Conservation (phyloP, 2,797 vertebrate species). For the Microcaecilia unicolor region DNA sequence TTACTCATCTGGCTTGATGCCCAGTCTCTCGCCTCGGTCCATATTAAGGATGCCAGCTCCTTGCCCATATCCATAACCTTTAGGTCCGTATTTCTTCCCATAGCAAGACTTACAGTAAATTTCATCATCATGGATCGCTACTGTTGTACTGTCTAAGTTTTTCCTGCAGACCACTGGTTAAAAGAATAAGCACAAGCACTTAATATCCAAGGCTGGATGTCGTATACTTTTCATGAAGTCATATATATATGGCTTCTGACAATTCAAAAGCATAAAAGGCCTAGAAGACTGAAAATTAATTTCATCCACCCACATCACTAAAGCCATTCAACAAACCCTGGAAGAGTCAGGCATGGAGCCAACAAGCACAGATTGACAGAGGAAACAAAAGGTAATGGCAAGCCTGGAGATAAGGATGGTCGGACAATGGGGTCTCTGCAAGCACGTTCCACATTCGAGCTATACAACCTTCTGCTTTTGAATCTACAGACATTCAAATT, state of each 20-base stretch:
- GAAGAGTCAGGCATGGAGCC: too few species aligned
- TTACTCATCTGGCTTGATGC: conserved; percentile 86
- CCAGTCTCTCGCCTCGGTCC: conserved; percentile 87
- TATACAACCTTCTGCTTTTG: too few species aligned
- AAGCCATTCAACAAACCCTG: too few species aligned
- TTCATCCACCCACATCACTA: too few species aligned
- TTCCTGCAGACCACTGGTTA: conserved; percentile 84
- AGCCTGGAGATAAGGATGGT: too few species aligned
- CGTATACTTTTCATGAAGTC: background rate
- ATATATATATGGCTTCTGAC: background rate
- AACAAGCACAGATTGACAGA: too few species aligned
- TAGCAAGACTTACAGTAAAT: conserved; percentile 96
- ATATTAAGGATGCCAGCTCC: conserved; percentile 88
- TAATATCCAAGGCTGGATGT: conserved; percentile 5
- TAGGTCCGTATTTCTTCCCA: conserved; percentile 90
- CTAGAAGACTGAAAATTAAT: too few species aligned
- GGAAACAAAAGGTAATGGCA: too few species aligned
- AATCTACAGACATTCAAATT: too few species aligned
- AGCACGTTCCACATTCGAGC: too few species aligned
- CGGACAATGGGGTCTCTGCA: too few species aligned
- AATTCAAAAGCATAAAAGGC: background rate
- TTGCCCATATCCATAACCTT: conserved; percentile 90
- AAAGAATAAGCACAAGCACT: background rate
- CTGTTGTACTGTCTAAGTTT: conserved; percentile 85
- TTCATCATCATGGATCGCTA: conserved; percentile 82